Evolutionary conservation across 2,797 vertebrate species (phyloP).

Genomic region (Cynopterus sphinx): DNA sequence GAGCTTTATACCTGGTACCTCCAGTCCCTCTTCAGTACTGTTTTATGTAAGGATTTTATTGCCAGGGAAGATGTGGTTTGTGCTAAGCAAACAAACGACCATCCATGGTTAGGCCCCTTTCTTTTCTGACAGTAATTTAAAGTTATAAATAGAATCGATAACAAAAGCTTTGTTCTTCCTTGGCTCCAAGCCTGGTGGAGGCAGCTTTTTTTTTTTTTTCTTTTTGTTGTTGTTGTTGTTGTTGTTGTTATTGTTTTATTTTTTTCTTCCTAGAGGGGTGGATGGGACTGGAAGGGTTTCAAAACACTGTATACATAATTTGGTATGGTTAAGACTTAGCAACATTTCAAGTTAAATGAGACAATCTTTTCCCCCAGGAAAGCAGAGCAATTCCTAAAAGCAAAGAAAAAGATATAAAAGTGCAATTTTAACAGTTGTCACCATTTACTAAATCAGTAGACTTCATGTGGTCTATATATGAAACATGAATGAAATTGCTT

Average conservation of each 20-base stretch:
- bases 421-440: not conserved
- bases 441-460: not conserved
- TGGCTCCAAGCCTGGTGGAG: not conserved
- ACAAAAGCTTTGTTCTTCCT: not conserved
- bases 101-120: not conserved
- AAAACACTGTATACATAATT: not conserved
- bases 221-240: not conserved
- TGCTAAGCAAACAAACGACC: not conserved
- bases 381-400: not conserved
- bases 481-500: not conserved
- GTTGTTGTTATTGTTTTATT: not conserved
- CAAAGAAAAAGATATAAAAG: not conserved
- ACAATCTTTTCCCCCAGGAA: not conserved
- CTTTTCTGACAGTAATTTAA: not conserved
- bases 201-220: not conserved
- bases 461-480: not conserved
- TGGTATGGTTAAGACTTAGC: not conserved
- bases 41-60: not conserved
- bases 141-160: not conserved
- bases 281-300: not conserved
- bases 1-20: not conserved
- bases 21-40: not conserved
- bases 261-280: not conserved
- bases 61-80: not conserved
- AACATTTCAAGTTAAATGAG: not conserved